Conservation (phyloP, 2,888 invertebrate genomes). For the Scaptomyza reducta region DNA sequence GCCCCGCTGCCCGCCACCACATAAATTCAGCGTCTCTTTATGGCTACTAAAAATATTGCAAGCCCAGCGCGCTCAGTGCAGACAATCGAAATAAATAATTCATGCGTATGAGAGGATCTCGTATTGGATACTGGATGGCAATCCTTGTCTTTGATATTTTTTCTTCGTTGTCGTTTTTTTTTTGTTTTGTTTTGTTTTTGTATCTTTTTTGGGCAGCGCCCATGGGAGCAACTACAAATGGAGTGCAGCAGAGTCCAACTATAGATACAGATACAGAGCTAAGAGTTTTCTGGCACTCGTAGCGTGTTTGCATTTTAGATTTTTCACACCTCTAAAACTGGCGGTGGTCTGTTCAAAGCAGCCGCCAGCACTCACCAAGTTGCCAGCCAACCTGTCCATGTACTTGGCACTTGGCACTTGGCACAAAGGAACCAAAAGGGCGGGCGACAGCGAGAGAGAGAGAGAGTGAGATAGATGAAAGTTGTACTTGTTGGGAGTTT, state of each 20-base stretch:
- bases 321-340: constrained; percentile 72
- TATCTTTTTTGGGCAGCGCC: constrained; percentile 51
- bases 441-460: neutral
- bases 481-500: constrained; percentile 52
- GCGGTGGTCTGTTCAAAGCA: constrained; percentile 75
- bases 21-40: constrained; percentile 51
- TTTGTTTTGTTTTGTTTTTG: neutral
- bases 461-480: neutral
- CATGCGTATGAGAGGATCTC: constrained; percentile 60
- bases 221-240: constrained; percentile 77
- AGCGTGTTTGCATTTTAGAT: constrained; percentile 78
- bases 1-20: constrained; percentile 22
- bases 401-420: constrained; percentile 52
- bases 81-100: constrained; percentile 78
- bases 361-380: constrained; percentile 61
- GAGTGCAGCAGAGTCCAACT: constrained; percentile 46
- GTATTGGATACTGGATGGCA: constrained; percentile 11
- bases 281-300: constrained; percentile 32
- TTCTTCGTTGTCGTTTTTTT: neutral
- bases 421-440: constrained; percentile 33
- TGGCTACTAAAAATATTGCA: constrained; percentile 70
- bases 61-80: constrained; percentile 23
- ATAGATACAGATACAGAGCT: constrained; percentile 10
- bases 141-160: constrained; percentile 20
- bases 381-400: constrained; percentile 59